Conservation (phyloP, 2,797 vertebrate genomes). For the Coendou prehensilis region DNA sequence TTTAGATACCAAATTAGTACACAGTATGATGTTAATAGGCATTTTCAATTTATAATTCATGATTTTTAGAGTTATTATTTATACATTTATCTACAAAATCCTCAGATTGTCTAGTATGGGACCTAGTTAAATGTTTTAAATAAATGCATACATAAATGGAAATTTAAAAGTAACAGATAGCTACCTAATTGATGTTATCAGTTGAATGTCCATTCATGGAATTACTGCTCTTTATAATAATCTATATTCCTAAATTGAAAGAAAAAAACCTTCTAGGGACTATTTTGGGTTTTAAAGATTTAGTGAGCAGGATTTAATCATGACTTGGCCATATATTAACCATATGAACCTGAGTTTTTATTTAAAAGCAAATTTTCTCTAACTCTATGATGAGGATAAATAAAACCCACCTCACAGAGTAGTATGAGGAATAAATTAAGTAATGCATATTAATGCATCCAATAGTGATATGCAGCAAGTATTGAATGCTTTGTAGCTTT, state of each 20-base stretch:
- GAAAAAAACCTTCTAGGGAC: not conserved
- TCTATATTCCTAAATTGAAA: not conserved
- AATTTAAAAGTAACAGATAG: conserved; percentile 8
- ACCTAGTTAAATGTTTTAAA: not conserved
- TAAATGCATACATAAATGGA: not conserved
- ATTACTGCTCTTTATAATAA: not conserved
- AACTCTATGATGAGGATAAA: conserved; percentile 28
- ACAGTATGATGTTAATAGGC: too few species aligned
- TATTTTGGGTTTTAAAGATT: not conserved
- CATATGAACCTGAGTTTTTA: not conserved
- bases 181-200: not conserved
- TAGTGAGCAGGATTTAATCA: not conserved
- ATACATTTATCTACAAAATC: not conserved
- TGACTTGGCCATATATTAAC: not conserved
- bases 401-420: not conserved
- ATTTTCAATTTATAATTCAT: too few species aligned
- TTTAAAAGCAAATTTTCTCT: conserved; percentile 9
- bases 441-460: not conserved
- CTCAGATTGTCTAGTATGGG: not conserved
- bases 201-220: not conserved
- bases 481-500: not conserved
- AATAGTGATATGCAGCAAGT: not conserved
- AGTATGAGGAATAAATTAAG: conserved; percentile 3
- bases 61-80: not conserved
- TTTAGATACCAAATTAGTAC: not conserved